phyloP scores from a whole-genome alignment of 2,797 vertebrate species.

The Apogon hyalosoma region DNA sequence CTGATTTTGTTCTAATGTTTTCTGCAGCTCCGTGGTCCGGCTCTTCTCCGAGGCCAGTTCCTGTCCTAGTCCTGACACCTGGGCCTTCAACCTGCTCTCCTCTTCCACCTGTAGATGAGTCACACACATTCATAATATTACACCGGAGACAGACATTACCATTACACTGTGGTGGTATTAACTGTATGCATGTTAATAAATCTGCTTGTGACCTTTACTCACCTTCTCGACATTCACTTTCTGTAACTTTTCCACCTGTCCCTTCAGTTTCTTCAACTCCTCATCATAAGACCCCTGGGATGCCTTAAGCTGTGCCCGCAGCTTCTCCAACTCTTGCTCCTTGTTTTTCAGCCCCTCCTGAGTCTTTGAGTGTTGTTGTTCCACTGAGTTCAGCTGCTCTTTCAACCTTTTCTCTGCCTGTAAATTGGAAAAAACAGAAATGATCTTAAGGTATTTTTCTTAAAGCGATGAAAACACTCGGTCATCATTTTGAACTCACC shows the following conservation, averaged over 20 bases:
- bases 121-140: neutral
- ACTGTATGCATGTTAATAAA: too few species aligned
- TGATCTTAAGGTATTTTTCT: slow-evolving; percentile 1
- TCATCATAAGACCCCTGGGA: slow-evolving; percentile 85
- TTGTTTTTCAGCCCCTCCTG: slow-evolving; percentile 87
- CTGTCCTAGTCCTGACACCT: slow-evolving; percentile 81
- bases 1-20: slow-evolving; percentile 81
- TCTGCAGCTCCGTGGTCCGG: slow-evolving; percentile 84
- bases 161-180: neutral
- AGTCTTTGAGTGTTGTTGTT: slow-evolving; percentile 83
- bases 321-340: slow-evolving; percentile 85
- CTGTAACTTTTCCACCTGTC: slow-evolving; percentile 86
- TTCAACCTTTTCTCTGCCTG: slow-evolving; percentile 89
- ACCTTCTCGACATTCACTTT: slow-evolving; percentile 48
- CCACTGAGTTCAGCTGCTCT: slow-evolving; percentile 82
- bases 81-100: slow-evolving; percentile 86
- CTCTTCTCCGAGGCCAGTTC: slow-evolving; percentile 85
- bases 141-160: neutral
- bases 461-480: neutral
- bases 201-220: too few species aligned
- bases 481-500: slow-evolving; percentile 74
- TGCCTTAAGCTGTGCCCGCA: slow-evolving; percentile 85
- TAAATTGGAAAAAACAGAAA: slow-evolving; percentile 26
- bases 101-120: slow-evolving; percentile 85
- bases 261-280: slow-evolving; percentile 87